Conservation (phyloP, 53 echinoderm and acorn worm species). For the Temnopleurus reevesii region DNA sequence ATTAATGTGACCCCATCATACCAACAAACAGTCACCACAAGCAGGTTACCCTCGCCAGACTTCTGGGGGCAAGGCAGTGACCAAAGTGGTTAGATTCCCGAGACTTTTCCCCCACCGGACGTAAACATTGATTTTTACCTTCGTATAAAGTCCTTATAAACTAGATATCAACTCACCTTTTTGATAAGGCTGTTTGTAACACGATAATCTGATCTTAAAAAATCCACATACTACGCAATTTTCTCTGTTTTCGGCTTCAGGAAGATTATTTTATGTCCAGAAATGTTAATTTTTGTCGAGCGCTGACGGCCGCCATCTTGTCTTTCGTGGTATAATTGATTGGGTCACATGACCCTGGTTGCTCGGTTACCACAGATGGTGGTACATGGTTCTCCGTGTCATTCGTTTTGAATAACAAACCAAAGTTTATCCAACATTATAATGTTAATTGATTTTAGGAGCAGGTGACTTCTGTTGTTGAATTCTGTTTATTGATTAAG, state of each 20-base stretch:
- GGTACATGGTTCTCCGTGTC: constrained; percentile 33
- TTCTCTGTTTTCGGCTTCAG: too few relatives aligned
- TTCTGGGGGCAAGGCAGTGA: too few relatives aligned
- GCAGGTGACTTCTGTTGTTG: not conserved
- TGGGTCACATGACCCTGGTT: constrained; percentile 56
- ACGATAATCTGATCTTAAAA: not conserved
- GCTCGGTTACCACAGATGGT: constrained; percentile 28
- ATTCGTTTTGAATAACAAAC: not conserved
- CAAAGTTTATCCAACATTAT: not conserved
- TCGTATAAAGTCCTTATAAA: not conserved
- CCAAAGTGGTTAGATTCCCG: too few relatives aligned
- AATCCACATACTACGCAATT: not conserved
- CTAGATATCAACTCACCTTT: not conserved
- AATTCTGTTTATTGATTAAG: not conserved
- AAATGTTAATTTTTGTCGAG: not conserved
- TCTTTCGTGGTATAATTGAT: constrained; percentile 44
- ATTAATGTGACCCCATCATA: too few relatives aligned
- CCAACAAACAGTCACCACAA: too few relatives aligned
- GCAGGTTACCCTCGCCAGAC: too few relatives aligned
- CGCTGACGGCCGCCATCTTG: constrained; percentile 38
- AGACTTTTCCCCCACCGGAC: too few relatives aligned
- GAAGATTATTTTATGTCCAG: too few relatives aligned
- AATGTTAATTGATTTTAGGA: not conserved
- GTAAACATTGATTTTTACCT: constrained; percentile 10
- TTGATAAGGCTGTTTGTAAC: not conserved